phyloP scores from a whole-genome alignment of 2,113 vertebrate genomes.

The Grammomys surdaster region DNA sequence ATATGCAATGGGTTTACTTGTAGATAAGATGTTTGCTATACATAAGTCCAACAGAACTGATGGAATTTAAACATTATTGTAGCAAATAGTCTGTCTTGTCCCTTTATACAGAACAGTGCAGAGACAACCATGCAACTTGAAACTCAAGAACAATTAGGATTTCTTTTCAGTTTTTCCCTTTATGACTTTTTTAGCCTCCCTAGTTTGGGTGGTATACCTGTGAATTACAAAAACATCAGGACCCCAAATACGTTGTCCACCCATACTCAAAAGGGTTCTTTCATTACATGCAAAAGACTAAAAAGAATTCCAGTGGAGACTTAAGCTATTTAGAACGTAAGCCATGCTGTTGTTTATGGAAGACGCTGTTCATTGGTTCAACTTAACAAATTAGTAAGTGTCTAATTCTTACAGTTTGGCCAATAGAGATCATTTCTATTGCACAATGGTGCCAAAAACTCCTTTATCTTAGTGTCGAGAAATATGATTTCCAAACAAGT shows the following conservation, averaged over 20 bases:
- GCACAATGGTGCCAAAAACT: constrained; percentile 32
- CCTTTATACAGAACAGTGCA: background rate
- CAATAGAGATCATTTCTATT: background rate
- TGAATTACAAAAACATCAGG: constrained; percentile 33
- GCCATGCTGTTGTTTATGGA: constrained; percentile 55
- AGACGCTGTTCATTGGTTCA: constrained; percentile 43
- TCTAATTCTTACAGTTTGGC: constrained; percentile 50
- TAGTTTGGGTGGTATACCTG: background rate
- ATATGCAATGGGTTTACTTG: background rate
- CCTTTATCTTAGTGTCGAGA: background rate
- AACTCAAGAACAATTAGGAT: background rate
- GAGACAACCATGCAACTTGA: background rate
- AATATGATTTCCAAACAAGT: constrained; percentile 61
- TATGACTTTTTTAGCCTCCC: background rate
- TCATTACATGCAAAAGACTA: background rate
- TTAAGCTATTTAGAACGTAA: constrained; percentile 53
- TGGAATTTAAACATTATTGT: background rate
- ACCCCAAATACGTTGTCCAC: background rate
- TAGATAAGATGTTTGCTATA: background rate
- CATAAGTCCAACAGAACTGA: background rate
- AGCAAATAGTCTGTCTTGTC: background rate
- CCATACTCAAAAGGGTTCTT: background rate
- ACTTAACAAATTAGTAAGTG: constrained; percentile 13
- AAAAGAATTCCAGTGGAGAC: constrained; percentile 62
- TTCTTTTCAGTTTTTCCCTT: background rate